Evolutionary conservation across 64 coral and sea anemone species (phyloP), one percentile per base, ranked within the genome.

Genomic region (Montipora sp.): DNA sequence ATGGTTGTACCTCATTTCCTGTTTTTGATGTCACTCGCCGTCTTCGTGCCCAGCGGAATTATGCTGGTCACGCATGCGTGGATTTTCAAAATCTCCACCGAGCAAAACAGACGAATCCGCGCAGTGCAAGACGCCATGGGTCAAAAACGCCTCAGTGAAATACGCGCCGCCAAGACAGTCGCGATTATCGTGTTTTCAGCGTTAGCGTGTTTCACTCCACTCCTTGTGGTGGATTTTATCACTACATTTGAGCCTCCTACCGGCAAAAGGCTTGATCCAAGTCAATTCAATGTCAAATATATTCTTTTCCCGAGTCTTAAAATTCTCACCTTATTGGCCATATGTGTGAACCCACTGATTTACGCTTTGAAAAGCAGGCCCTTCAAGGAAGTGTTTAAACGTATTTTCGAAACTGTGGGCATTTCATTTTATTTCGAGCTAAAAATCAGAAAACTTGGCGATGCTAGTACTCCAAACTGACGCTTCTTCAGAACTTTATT

Each of bases 351-450:
- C 44, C 82, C 82, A 12, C 50, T 85, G 43, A 70, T 85, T 50
- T 85, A n/a, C 65, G 82, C 82, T 72, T 71, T 85, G n/a, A 85
- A 85, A 85, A 85, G 63, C 5, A 49, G n/a, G 19, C 82, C 82
- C n/a, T 85, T 85, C 65, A 85, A 72, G 9, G 46, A 20, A 27
- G 46, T 45, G 47, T 85, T 85, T 19, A 85, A 72, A 43, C 2
- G 16, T 45, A 71, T 71, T 18, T 50, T 72, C 1, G 44, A 49
- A 85, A 45, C 46, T 51, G 14, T 18, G 4, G 3, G 46, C 13
- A 49, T 78, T 78, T 49, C 47, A 19, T 47, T 47, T 7, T 5
- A 49, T 47, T 47, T 48, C 44, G 44, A 77, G 15, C 12, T 77
- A 47, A 47, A 46, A 77, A 45, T 36, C 14, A 45, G 3, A 77